Base-by-base conservation (phyloP, 2,797 vertebrate genomes). In the Botia kubotai region DNA sequence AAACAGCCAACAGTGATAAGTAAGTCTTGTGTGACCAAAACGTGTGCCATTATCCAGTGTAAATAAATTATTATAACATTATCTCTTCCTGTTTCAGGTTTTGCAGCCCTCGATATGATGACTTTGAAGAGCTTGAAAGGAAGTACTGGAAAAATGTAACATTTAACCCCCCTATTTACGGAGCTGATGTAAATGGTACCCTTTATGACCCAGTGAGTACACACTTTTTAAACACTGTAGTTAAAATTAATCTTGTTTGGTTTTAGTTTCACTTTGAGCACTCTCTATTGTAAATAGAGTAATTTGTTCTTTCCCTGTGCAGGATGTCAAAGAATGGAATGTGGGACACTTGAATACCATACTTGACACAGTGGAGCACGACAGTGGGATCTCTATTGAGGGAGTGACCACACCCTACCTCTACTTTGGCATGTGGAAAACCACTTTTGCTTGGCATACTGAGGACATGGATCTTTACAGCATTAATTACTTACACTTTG, bases 391-490 rank as follows among this genome's bases (percentile, higher is more conserved):
- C 89, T 98, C 97, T 48, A 99, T 99, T 1, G 97, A 99, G 87
- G 98, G 98, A 4, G 98, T 99, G 52, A 99, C 97, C 86, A 99
- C 98, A 13, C 98, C 98, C 0, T 99, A 99, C 90, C 90, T 99
- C 0, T 99, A 99, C 89, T 99, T 99, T 21, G 98, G 98, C 55
- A 99, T 99, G 98, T 99, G 98, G 98, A 99, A 99, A 92, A 99
- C 97, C 7, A 98, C 98, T 0, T 99, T 99, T 83, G 97, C 98
- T 13, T 99, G 98, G 98, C 98, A 99, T 87, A 99, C 97, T 0
- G 98, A 99, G 82, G 98, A 99, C 93, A 99, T 99, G 98, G 98
- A 99, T 88, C 94, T 99, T 33, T 99, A 99, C 88, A 99, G 98
- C 88, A 98, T 99, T 88, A 99, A 99, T 86, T 99, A 98, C 87